Percentiles rank a stretch among this genome's conserved stretches.
These are phyloP conservation scores for Lasioglossum pauxillum DNA, from an alignment of 2,888 invertebrate species.

Conservation along the genomic window DNA sequence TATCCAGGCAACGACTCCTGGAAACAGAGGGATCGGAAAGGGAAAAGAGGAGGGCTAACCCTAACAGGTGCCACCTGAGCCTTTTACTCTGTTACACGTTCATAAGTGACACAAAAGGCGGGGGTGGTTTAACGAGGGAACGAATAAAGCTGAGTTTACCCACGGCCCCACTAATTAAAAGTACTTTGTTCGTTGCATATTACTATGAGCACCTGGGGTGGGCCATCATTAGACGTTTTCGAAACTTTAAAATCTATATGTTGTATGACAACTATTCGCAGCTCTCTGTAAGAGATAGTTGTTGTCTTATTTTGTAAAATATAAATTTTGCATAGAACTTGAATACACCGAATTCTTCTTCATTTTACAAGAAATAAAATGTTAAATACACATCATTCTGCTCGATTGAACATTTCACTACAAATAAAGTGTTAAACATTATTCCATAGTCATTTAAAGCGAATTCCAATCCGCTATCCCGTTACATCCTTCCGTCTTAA, in stretches of 20 bases:
- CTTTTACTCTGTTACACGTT: conserved; percentile 50
- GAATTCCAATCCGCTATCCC: background rate
- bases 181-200: conserved; percentile 32
- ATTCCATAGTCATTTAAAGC: background rate
- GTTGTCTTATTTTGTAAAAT: background rate
- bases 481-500: background rate
- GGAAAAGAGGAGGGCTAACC: conserved; percentile 35
- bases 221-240: background rate
- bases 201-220: background rate
- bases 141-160: conserved; percentile 42
- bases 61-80: conserved; percentile 38
- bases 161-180: conserved; percentile 37
- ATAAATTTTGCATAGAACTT: background rate
- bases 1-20: conserved; percentile 53
- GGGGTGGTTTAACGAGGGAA: conserved; percentile 45
- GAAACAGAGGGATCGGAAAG: conserved; percentile 53
- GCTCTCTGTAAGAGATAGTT: no score
- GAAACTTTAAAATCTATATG: background rate
- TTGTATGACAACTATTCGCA: background rate
- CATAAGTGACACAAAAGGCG: conserved; percentile 36
- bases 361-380: background rate
- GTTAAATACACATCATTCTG: background rate
- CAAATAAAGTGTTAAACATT: no score
- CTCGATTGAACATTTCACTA: background rate
- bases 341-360: background rate